Evolutionary conservation across 2,888 invertebrate species (phyloP).

Genomic region (Lymantria dispar): DNA sequence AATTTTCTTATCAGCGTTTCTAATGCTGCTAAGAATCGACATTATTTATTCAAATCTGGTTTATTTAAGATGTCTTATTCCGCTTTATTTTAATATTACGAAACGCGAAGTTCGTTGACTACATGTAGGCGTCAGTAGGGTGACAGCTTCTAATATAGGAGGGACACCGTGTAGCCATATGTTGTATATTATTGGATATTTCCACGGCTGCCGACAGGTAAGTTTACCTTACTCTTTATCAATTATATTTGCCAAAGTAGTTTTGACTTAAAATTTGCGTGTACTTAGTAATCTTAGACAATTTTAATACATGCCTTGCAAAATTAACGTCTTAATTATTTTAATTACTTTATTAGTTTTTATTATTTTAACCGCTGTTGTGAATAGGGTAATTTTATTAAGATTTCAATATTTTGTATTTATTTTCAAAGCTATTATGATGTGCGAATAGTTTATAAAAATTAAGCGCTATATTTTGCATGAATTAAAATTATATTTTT

Average conservation of each 20-base stretch:
- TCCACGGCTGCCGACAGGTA: slow-evolving; percentile 44
- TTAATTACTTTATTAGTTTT: slow-evolving; percentile 16
- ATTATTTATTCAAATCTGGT: slow-evolving; percentile 28
- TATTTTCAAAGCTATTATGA: not conserved
- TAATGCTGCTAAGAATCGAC: not conserved
- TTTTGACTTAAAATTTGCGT: not conserved
- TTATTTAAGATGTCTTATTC: slow-evolving; percentile 30
- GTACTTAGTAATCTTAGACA: slow-evolving; percentile 6
- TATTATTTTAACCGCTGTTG: slow-evolving; percentile 13
- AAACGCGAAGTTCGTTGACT: slow-evolving; percentile 26
- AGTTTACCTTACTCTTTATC: slow-evolving; percentile 57
- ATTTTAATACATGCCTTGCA: slow-evolving; percentile 10
- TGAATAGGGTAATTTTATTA: not conserved
- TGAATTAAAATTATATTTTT: slow-evolving; percentile 1
- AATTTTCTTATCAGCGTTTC: too few relatives aligned
- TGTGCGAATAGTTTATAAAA: not conserved
- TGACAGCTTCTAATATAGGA: slow-evolving; percentile 53
- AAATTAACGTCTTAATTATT: slow-evolving; percentile 1
- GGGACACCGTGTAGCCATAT: slow-evolving; percentile 55
- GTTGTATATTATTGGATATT: slow-evolving; percentile 77
- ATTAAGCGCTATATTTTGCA: not conserved
- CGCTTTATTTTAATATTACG: slow-evolving; percentile 12
- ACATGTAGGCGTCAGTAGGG: slow-evolving; percentile 43
- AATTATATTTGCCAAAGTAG: too few relatives aligned
- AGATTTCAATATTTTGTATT: too few relatives aligned